A percentile compares a stretch with the other conserved stretches of the same genome.
Evolutionary conservation across 2,113 vertebrate genomes (phyloP).

Genomic region (Corythornis madagascariensis): DNA sequence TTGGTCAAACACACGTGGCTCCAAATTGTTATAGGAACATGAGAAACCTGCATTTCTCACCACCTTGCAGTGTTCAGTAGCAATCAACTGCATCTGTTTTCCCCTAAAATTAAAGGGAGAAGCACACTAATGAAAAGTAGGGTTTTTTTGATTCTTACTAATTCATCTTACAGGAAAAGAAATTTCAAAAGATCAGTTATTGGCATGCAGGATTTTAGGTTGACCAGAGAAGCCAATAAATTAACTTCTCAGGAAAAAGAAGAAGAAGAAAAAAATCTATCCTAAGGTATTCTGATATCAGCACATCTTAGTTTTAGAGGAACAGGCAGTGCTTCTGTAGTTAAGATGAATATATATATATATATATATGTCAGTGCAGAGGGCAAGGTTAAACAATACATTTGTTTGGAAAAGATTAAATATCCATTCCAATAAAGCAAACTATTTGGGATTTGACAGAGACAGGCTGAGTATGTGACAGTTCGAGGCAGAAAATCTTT

Average conservation of each 20-base stretch:
- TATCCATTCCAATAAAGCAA: not conserved
- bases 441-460: not conserved
- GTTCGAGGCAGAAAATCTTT: not conserved
- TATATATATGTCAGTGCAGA: not conserved
- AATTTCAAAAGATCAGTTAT: not conserved
- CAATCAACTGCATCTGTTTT: not conserved
- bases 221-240: not conserved
- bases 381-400: not conserved
- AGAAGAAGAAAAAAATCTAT: not conserved
- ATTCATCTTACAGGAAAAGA: not conserved
- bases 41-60: not conserved
- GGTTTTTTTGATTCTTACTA: not conserved
- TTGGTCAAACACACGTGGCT: not conserved
- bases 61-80: not conserved
- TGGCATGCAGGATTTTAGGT: not conserved
- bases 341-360: not conserved
- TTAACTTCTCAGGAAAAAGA: not conserved
- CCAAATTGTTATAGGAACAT: not conserved
- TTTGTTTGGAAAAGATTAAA: not conserved
- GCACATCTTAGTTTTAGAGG: not conserved
- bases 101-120: not conserved
- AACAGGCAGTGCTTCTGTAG: not conserved
- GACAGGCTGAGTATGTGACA: not conserved
- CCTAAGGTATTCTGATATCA: not conserved
- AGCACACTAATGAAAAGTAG: not conserved